phyloP scores from a whole-genome alignment of 2,888 invertebrate genomes.

The Kryphioiulus occultus region DNA sequence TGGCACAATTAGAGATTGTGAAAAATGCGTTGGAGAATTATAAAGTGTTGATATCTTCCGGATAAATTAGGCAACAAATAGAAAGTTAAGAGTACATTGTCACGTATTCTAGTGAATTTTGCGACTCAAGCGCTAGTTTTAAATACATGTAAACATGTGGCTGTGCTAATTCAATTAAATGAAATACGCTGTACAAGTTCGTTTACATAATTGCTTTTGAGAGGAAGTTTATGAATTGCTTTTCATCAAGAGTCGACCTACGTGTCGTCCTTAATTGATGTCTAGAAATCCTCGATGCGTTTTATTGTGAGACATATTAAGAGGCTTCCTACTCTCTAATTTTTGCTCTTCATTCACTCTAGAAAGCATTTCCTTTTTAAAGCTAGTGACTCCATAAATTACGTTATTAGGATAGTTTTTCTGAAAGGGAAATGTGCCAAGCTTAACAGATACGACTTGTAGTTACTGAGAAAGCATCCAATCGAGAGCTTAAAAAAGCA shows the following conservation, averaged over 20 bases:
- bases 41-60: no score
- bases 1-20: no score
- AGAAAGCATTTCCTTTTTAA: constrained; percentile 30
- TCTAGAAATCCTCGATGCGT: neutral
- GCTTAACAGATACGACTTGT: neutral
- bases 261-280: neutral
- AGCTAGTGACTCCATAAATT: neutral
- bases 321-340: neutral
- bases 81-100: neutral
- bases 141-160: neutral
- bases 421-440: constrained; percentile 25
- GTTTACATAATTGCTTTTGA: neutral
- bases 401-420: neutral
- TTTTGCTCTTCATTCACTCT: neutral
- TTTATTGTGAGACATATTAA: neutral
- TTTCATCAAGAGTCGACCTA: neutral
- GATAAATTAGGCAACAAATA: no score
- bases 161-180: neutral
- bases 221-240: neutral
- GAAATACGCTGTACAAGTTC: neutral
- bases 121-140: neutral
- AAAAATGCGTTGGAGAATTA: no score
- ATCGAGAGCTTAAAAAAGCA: constrained; percentile 2
- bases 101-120: neutral
- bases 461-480: constrained; percentile 4